Evolutionary conservation across 2,888 invertebrate species (phyloP).

Genomic region (Morpho helenor): DNA sequence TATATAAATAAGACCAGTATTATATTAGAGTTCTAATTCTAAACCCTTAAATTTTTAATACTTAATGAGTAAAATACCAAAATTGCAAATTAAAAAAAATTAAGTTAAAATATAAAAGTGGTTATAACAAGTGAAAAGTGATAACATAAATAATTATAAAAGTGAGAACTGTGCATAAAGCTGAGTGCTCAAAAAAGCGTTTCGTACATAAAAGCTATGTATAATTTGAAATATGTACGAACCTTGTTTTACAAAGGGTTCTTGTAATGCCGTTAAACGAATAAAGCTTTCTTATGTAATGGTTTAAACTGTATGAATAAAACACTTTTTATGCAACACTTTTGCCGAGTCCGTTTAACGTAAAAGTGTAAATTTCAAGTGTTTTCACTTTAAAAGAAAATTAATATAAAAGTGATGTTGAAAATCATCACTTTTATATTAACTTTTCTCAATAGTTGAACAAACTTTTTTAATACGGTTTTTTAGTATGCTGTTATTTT

Average conservation of each 20-base stretch:
- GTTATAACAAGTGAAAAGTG: conserved; percentile 10
- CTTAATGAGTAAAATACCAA: no score
- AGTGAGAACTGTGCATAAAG: conserved; percentile 22
- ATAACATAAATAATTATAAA: conserved; percentile 15
- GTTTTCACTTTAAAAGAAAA: conserved; percentile 4
- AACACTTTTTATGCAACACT: conserved; percentile 6
- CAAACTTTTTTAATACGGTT: no score
- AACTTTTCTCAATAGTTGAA: no score
- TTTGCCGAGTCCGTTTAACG: conserved; percentile 3
- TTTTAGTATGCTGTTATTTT: no score
- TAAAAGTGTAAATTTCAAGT: conserved; percentile 4
- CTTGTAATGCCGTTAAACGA: conserved; percentile 10
- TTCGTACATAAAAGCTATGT: conserved; percentile 46
- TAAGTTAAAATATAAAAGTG: background rate
- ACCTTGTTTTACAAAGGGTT: conserved; percentile 63
- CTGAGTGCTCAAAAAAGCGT: conserved; percentile 39
- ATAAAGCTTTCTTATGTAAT: conserved; percentile 1
- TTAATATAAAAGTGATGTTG: background rate
- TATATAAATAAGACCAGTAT: no score
- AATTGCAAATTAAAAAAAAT: no score
- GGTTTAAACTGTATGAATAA: background rate
- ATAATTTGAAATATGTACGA: conserved; percentile 49
- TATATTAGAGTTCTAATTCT: no score
- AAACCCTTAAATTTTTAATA: no score
- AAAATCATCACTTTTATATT: no score